Percentiles rank a stretch among this genome's conserved stretches.
Evolutionary conservation across 2,113 vertebrate species (phyloP).

Genomic region (Sander lucioperca): DNA sequence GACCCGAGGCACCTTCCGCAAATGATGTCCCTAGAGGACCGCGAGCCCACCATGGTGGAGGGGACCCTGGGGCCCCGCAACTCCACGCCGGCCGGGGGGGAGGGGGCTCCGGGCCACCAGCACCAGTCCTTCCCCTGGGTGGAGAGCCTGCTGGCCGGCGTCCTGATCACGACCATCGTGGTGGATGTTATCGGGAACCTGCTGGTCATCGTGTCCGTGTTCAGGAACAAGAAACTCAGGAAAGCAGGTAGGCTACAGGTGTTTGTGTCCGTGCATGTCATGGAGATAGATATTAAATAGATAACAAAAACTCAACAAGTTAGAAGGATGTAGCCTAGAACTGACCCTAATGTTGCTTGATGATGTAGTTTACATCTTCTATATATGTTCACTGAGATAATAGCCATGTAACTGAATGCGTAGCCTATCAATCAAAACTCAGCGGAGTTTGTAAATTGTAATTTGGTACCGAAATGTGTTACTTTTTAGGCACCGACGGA

Average conservation of each 20-base stretch:
- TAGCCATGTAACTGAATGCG: too few relatives aligned
- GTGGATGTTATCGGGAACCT: constrained; percentile 87
- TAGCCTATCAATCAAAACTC: too few relatives aligned
- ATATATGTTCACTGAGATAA: too few relatives aligned
- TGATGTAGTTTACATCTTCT: too few relatives aligned
- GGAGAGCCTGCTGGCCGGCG: constrained; percentile 80
- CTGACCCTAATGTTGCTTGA: too few relatives aligned
- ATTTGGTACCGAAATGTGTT: too few relatives aligned
- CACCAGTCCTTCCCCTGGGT: constrained; percentile 79
- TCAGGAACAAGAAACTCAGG: constrained; percentile 89
- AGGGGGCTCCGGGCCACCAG: constrained; percentile 58
- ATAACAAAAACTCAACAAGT: too few relatives aligned
- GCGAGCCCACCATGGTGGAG: constrained; percentile 74
- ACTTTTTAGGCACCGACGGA: too few relatives aligned
- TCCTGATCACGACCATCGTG: constrained; percentile 87
- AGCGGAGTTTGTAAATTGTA: too few relatives aligned
- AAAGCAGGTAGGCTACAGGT: constrained; percentile 82
- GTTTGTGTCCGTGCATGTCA: not conserved
- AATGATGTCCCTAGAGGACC: constrained; percentile 77
- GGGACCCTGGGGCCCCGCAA: constrained; percentile 71
- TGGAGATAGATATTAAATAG: too few relatives aligned
- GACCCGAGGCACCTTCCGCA: constrained; percentile 70
- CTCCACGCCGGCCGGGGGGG: constrained; percentile 67
- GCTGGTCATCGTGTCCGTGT: constrained; percentile 88
- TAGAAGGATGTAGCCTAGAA: too few relatives aligned